These are phyloP conservation scores for Tribolium madens DNA, from an alignment of 1,140 invertebrate species.

Conservation along the genomic window DNA sequence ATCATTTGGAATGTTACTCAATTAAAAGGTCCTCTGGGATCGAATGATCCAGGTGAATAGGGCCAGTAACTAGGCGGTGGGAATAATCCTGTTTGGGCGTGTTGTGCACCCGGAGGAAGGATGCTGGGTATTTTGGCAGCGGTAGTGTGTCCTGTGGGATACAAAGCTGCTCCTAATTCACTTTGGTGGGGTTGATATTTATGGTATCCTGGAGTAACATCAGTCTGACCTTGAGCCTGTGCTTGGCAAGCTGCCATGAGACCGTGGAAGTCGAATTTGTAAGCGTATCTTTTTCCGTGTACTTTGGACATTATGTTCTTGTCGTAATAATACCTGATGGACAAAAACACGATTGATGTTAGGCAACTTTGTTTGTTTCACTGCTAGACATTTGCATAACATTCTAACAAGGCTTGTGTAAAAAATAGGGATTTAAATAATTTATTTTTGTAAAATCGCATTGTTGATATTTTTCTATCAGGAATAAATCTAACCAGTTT, in stretches of 20 bases:
- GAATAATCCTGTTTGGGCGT: conserved; percentile 60
- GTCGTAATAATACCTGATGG: conserved; percentile 95
- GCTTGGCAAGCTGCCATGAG: conserved; percentile 87
- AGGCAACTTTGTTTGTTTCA: neutral
- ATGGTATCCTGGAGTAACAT: conserved; percentile 67
- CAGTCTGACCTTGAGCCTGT: conserved; percentile 65
- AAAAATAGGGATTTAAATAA: too few relatives aligned
- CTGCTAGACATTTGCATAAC: neutral
- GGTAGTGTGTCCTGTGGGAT: conserved; percentile 56
- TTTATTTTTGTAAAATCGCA: too few relatives aligned
- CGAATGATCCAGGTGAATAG: conserved; percentile 64
- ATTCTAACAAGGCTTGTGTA: too few relatives aligned
- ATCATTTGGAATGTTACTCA: conserved; percentile 43
- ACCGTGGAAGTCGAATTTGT: conserved; percentile 92
- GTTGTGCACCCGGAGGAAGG: conserved; percentile 59
- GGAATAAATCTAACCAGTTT: too few relatives aligned
- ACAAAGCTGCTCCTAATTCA: conserved; percentile 64
- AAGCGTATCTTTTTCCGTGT: conserved; percentile 91
- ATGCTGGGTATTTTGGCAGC: conserved; percentile 58
- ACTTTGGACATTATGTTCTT: conserved; percentile 98
- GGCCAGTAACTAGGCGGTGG: conserved; percentile 65
- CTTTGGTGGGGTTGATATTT: conserved; percentile 65
- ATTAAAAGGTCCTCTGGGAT: conserved; percentile 64
- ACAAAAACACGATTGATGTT: conserved; percentile 32
- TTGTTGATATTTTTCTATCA: too few relatives aligned